Percentiles rank a stretch among this genome's conserved stretches.
These are phyloP conservation scores for Papilio elwesi DNA, from an alignment of 2,888 invertebrate species.

Conservation along the genomic window DNA sequence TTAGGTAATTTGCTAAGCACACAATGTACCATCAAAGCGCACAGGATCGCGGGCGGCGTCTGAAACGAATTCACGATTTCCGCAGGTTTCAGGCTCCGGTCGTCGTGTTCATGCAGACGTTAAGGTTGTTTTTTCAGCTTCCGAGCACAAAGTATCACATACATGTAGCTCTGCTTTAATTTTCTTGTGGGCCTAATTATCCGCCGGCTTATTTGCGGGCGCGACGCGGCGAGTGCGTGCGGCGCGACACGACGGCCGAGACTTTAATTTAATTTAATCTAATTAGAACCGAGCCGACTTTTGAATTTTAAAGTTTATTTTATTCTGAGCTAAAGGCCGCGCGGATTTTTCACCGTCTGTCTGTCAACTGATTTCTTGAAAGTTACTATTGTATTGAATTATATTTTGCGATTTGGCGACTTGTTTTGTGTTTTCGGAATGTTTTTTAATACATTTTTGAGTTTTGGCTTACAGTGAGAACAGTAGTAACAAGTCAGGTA, in stretches of 20 bases:
- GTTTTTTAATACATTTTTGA: too few species aligned
- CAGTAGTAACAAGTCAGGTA: too few species aligned
- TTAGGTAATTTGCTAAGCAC: slow-evolving; percentile 8
- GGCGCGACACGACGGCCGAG: slow-evolving; percentile 21
- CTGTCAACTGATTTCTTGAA: background rate
- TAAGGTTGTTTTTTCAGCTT: slow-evolving; percentile 35
- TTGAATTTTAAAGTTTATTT: slow-evolving; percentile 29
- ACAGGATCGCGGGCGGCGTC: background rate
- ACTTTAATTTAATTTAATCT: slow-evolving; percentile 36
- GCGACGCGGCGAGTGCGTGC: slow-evolving; percentile 48
- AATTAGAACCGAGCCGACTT: slow-evolving; percentile 22
- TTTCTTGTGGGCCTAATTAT: slow-evolving; percentile 79
- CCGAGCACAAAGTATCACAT: slow-evolving; percentile 38
- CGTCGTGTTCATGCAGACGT: background rate
- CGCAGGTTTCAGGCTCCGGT: slow-evolving; percentile 1
- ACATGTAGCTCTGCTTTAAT: slow-evolving; percentile 59
- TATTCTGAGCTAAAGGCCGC: background rate
- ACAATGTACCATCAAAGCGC: slow-evolving; percentile 23
- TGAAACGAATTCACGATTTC: slow-evolving; percentile 11
- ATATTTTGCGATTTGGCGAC: background rate
- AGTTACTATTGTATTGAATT: background rate
- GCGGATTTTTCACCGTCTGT: background rate
- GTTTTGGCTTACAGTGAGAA: too few species aligned
- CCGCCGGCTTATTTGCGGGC: slow-evolving; percentile 62
- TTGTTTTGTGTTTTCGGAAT: background rate